Conservation (phyloP, 2,797 vertebrate genomes). For the Jordanella pulchra region DNA sequence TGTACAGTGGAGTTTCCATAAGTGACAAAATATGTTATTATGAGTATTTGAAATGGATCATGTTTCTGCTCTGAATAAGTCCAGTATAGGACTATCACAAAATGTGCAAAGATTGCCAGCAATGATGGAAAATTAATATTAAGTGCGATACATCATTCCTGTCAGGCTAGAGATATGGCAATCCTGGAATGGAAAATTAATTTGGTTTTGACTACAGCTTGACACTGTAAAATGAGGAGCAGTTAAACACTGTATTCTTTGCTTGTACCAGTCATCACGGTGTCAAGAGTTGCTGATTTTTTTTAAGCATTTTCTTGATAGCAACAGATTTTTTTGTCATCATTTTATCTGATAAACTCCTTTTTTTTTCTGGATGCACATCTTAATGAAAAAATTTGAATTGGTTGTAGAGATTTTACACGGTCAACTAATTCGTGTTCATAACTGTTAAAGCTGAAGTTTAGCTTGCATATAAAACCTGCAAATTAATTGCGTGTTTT, state of each 20-base stretch:
- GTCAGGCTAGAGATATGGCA: conserved; percentile 74
- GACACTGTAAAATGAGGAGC: conserved; percentile 76
- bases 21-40: conserved; percentile 59
- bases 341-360: conserved; percentile 14
- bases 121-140: conserved; percentile 81
- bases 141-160: conserved; percentile 81
- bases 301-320: conserved; percentile 4
- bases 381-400: too few relatives aligned
- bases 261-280: conserved; percentile 50
- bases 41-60: conserved; percentile 66
- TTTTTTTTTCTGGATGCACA: neutral
- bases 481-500: too few relatives aligned
- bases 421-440: neutral
- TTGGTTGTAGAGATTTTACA: neutral
- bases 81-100: conserved; percentile 71
- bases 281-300: conserved; percentile 41
- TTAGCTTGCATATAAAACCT: too few relatives aligned
- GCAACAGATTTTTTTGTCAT: neutral
- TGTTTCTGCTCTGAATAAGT: conserved; percentile 64
- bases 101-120: conserved; percentile 70
- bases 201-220: conserved; percentile 76
- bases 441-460: neutral
- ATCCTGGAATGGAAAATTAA: conserved; percentile 75
- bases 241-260: conserved; percentile 49
- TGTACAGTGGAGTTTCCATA: conserved; percentile 22